Evolutionary conservation across 2,888 invertebrate species (phyloP).

Genomic region (Rhimphoctona megacephalus): DNA sequence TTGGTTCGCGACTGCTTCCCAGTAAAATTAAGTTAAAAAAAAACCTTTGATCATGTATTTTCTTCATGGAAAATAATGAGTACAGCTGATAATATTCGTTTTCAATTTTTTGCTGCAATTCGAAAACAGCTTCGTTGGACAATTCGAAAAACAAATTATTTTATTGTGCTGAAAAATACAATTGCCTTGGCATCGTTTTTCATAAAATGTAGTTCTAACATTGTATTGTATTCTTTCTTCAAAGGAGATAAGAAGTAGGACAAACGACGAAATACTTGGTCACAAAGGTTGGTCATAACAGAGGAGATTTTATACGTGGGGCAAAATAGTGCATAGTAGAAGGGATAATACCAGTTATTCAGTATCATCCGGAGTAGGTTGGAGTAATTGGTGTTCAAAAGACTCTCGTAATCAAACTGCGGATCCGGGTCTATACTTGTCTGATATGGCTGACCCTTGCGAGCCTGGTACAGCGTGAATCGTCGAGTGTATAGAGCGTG

Average conservation of each 20-base stretch:
- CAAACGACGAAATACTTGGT: constrained; percentile 6
- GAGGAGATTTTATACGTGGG: neutral
- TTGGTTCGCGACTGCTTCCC: neutral
- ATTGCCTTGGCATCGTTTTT: neutral
- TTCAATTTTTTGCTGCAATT: neutral
- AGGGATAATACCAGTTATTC: constrained; percentile 39
- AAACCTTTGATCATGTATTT: neutral
- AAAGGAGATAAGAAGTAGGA: neutral
- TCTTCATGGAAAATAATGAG: neutral
- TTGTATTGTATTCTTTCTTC: neutral
- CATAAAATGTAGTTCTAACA: neutral
- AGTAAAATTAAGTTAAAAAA: neutral
- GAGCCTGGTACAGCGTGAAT: constrained; percentile 17
- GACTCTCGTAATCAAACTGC: constrained; percentile 34
- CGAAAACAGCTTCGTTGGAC: neutral
- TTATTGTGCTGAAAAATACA: neutral
- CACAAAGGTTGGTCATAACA: neutral
- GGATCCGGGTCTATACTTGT: constrained; percentile 18
- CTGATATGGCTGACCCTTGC: constrained; percentile 1
- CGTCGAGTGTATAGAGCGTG: neutral
- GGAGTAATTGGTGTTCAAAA: constrained; percentile 36
- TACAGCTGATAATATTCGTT: no score
- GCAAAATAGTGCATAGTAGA: constrained; percentile 9
- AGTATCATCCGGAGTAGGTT: constrained; percentile 24
- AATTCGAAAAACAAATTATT: neutral